Base-by-base conservation (phyloP, 2,113 vertebrate genomes). In the Poecile atricapillus region DNA sequence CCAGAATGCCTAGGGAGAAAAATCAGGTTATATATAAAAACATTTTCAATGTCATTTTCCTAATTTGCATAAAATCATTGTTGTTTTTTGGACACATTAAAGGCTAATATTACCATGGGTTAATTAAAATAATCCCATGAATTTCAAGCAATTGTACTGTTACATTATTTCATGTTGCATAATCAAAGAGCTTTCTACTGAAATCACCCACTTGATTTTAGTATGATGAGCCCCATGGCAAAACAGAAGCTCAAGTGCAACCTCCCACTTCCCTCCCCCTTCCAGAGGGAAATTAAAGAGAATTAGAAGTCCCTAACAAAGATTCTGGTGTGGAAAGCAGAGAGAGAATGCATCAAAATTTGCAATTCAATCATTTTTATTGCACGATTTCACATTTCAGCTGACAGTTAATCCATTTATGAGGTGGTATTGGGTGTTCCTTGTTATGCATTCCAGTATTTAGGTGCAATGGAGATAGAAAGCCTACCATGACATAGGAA, bases 171-270 rank as follows among this genome's bases (percentile, higher is more conserved):
- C 39, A 49, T 60, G 64, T 92, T 94, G 90, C 87, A 91, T 94
- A 94, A 95, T 91, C 87, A 88, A 86, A 87, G 60, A 65, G 53
- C 78, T 95, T 91, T 95, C 62, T 85, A 87, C 65, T 73, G 52
- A 93, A 91, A 91, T 95, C 93, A 94, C 88, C 91, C 87, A 95
- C 76, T 90, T 93, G 81, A 89, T 91, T 95, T 94, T 71, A 60
- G 37, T 53, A 49, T 62, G 70, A 94, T 79, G 78, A 91, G 67
- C 83, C 90, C 85, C 85, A 88, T 71, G 64, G 95, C 88, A 91
- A 96, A 96, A 96, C 68, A 96, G 69, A 94, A 94, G 63, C 46
- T 90, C 50, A 87, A 94, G n/a, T 55, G 49, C 82, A 94, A 83
- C 75, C 76, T 93, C 90, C 90, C 68, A 86, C 94, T 89, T 94